Evolutionary conservation across 2,888 invertebrate genomes (phyloP), one percentile per base, ranked within the genome.

Genomic region (Tenthredo notha): DNA sequence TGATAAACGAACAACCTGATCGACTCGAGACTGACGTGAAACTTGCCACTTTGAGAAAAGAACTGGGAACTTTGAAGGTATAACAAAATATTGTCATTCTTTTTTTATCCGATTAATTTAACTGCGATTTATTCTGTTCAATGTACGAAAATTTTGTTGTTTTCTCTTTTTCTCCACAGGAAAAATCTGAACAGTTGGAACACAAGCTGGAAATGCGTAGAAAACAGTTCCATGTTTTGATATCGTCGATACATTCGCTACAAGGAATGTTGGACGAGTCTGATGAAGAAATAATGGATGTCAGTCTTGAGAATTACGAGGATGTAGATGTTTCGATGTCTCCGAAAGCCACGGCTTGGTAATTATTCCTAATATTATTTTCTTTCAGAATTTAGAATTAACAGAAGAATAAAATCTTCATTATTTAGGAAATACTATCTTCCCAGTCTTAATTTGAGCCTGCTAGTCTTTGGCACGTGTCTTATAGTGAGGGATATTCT

Each of bases 401-500:
- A 9, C 25, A 18, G 29, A 25, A 61, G 37, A 80, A 70, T 77
- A 10, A 61, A 25, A 12, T 21, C 5, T 61, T 61, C 25, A 12
- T 61, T 12, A 4, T 3, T 61, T 0, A 25, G 29, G 25, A 61
- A 77, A 67, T 77, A 92, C 93, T 94, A 93, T 93, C 94, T 72
- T 82, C 94, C 94, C 91, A 96, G 95, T 92, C 95, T 96, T 85
- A 97, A 93, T 94, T 96, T 97, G 91, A 97, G 95, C 93, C 96
- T 96, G 84, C 96, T 95, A 65, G 97, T 97, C 94, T 98, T 98
- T 70, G 98, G 98, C 58, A 99, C 98, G 95, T 98, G 97, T 92
- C 99, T 95, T 88, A 99, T 98, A 18, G 99, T 99, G 83, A 99
- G 93, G 18, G 99, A 99, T 87, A 98, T 94, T 90, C 99, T 95